Evolutionary conservation across 2,888 invertebrate species (phyloP), one percentile per base, ranked within the genome.

Genomic region (Dynastes tityus): DNA sequence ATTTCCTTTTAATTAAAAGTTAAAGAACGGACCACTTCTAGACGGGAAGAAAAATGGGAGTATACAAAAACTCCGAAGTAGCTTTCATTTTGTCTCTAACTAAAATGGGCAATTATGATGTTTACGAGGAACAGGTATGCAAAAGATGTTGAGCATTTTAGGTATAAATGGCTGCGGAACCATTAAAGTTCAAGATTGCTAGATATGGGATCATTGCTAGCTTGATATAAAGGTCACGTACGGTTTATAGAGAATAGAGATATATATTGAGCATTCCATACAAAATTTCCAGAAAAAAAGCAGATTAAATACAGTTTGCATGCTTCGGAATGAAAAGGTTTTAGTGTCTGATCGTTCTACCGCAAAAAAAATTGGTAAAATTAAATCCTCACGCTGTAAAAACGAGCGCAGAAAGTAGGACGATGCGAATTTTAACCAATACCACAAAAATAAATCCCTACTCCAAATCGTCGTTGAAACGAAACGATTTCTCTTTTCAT

Each of bases 1-100:
- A 65, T 65, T 65, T 65, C 16, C 53, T 65, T 65, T 65, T 65
- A 65, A 65, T 65, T 65, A 65, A 65, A 65, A 40, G 65, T 53
- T 53, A 53, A 53, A 53, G 16, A 53, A n/a, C 53, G 5, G 6
- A 53, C 2, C 53, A 45, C 53, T n/a, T 53, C 53, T 2, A 53
- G n/a, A 16, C 2, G 53, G 13, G 16, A 53, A n/a, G n/a, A n/a
- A n/a, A 45, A 37, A 51, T 0, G 13, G 13, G n/a, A 53, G 13
- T 3, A 53, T 16, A 2, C 2, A n/a, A 53, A 16, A 53, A 16
- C 53, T 9, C 1, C 0, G 16, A 53, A 53, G n/a, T 16, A 53
- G 16, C 53, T 53, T n/a, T 53, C n/a, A 9, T 9, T 53, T 53
- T 53, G 53, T 53, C 6, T 53, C 2, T n/a, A 53, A 53, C n/a